Evolutionary conservation across 2,113 vertebrate species (phyloP).

Genomic region (Platanista minor): DNA sequence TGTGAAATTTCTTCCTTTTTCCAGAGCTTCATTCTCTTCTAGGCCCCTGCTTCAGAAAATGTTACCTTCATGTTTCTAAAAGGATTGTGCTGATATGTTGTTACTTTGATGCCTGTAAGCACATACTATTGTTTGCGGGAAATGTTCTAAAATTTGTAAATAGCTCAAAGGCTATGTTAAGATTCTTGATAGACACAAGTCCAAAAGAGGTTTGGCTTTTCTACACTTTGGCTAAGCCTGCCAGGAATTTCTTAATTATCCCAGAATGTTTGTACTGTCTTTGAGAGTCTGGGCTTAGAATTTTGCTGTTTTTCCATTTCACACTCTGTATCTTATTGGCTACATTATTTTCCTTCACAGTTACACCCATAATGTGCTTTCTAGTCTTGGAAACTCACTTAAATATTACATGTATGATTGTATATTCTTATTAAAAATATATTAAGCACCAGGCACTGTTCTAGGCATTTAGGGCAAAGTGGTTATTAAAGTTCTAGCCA

Average conservation of each 20-base stretch:
- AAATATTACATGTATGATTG: not conserved
- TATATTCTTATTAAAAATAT: not conserved
- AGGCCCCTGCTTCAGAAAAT: not conserved
- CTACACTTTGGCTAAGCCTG: not conserved
- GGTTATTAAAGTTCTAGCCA: not conserved
- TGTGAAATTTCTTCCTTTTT: not conserved
- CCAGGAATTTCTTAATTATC: not conserved
- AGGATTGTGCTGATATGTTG: not conserved
- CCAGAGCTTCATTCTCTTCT: not conserved
- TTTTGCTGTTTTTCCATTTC: not conserved
- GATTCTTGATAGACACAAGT: not conserved
- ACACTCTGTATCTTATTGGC: not conserved
- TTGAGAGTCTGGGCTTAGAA: not conserved
- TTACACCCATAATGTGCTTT: not conserved
- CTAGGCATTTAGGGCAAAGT: not conserved
- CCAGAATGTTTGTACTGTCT: not conserved
- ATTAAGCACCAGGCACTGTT: not conserved
- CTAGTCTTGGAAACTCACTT: not conserved
- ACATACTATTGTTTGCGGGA: not conserved
- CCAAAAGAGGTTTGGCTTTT: not conserved
- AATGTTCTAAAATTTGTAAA: constrained; percentile 24
- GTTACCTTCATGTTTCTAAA: not conserved
- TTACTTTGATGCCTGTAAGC: not conserved
- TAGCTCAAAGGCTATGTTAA: not conserved
- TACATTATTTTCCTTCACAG: not conserved